A percentile compares a stretch with the other conserved stretches of the same genome.
Evolutionary conservation across 2,888 invertebrate species (phyloP).

Genomic region (Diaphora mendica): DNA sequence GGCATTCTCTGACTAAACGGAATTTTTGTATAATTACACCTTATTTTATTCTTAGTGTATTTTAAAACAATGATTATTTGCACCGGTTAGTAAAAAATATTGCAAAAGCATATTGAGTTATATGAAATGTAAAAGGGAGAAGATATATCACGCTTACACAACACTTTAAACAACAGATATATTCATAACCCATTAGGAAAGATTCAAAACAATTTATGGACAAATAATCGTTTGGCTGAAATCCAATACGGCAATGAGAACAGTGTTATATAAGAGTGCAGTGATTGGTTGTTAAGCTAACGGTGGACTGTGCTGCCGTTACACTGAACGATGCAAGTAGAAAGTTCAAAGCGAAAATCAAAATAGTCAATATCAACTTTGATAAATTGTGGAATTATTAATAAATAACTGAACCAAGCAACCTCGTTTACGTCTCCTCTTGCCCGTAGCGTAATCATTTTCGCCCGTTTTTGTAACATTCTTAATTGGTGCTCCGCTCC

Average conservation of each 20-base stretch:
- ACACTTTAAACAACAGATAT: neutral
- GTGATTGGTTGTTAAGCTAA: conserved; percentile 7
- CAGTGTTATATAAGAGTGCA: conserved; percentile 9
- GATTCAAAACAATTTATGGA: conserved; percentile 6
- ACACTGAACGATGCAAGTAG: conserved; percentile 12
- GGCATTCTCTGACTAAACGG: neutral
- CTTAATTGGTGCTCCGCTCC: no score
- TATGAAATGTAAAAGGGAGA: neutral
- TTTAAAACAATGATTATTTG: neutral
- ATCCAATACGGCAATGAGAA: neutral
- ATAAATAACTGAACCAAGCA: no score
- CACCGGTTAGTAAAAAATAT: neutral
- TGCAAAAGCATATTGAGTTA: neutral
- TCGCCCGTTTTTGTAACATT: no score
- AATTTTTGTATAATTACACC: neutral
- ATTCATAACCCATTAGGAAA: neutral
- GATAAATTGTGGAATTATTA: neutral
- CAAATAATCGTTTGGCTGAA: conserved; percentile 4
- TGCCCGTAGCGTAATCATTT: no score
- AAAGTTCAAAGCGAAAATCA: conserved; percentile 1
- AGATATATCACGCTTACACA: neutral
- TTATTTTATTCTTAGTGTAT: neutral
- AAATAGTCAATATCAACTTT: neutral
- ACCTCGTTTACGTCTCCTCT: no score
- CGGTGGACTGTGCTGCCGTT: conserved; percentile 9